Conservation (phyloP, 2,113 vertebrate species). For the Pseudonaja textilis region DNA sequence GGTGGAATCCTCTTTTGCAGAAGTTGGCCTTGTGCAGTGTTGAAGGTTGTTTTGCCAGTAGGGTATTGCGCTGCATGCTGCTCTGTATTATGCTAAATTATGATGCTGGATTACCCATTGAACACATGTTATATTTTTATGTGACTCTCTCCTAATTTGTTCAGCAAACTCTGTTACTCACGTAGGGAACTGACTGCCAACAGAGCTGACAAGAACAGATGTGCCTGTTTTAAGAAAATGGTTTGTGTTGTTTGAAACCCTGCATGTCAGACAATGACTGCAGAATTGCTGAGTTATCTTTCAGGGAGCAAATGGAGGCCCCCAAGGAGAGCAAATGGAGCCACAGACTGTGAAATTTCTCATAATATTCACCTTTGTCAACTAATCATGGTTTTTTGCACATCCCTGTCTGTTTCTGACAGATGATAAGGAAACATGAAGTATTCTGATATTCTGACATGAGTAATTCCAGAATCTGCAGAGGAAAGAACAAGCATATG, state of each 20-base stretch:
- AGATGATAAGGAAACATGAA: background rate
- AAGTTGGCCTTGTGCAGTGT: constrained; percentile 7
- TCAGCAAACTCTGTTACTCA: background rate
- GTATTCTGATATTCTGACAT: background rate
- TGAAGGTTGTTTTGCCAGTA: background rate
- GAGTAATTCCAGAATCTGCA: background rate
- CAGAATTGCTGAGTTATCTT: background rate
- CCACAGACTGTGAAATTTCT: background rate
- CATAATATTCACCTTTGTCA: background rate
- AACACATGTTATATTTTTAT: background rate
- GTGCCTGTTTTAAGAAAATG: background rate
- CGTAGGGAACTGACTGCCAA: background rate
- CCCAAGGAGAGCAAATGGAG: background rate
- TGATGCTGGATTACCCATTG: background rate
- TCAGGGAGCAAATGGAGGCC: background rate
- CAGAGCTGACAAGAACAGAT: background rate
- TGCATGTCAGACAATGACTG: background rate
- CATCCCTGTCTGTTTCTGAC: background rate
- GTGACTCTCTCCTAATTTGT: constrained; percentile 8
- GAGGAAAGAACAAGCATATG: background rate
- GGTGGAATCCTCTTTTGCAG: constrained; percentile 1
- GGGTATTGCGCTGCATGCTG: background rate
- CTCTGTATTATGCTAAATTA: background rate
- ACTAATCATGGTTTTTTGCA: background rate
- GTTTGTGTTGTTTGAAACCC: background rate